phyloP scores from a whole-genome alignment of 2,113 vertebrate genomes.

The Lophotis ruficrista region DNA sequence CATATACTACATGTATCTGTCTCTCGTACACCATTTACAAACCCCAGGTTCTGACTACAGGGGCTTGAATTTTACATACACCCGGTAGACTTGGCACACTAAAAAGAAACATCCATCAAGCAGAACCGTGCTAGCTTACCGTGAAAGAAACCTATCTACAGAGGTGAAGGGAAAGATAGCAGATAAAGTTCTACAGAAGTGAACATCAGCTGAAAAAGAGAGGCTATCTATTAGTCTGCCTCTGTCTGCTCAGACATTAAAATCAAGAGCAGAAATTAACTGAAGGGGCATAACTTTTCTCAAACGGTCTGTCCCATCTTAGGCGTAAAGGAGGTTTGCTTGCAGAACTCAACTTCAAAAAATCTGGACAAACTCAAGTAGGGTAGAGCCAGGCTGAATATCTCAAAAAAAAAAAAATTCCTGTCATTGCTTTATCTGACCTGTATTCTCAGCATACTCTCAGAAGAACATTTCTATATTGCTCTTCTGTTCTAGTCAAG shows the following conservation, averaged over 20 bases:
- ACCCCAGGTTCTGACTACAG: neutral
- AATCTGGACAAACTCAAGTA: neutral
- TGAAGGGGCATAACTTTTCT: neutral
- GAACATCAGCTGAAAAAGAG: neutral
- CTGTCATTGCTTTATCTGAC: neutral
- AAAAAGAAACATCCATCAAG: neutral
- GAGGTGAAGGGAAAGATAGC: neutral
- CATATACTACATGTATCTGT: neutral
- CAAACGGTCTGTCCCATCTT: neutral
- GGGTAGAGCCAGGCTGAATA: neutral
- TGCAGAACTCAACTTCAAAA: neutral
- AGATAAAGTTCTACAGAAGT: neutral
- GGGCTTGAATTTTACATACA: neutral
- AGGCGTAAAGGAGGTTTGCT: neutral
- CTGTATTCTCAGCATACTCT: neutral
- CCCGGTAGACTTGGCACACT: neutral
- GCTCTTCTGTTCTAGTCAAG: neutral
- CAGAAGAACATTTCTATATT: neutral
- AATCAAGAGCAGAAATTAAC: neutral
- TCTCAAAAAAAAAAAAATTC: neutral
- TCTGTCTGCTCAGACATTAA: neutral
- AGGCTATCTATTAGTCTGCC: neutral
- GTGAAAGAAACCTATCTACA: neutral
- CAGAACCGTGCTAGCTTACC: neutral
- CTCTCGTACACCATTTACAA: neutral